These are phyloP conservation scores for Rostratula benghalensis DNA, from an alignment of 2,113 vertebrate genomes.

Conservation along the genomic window DNA sequence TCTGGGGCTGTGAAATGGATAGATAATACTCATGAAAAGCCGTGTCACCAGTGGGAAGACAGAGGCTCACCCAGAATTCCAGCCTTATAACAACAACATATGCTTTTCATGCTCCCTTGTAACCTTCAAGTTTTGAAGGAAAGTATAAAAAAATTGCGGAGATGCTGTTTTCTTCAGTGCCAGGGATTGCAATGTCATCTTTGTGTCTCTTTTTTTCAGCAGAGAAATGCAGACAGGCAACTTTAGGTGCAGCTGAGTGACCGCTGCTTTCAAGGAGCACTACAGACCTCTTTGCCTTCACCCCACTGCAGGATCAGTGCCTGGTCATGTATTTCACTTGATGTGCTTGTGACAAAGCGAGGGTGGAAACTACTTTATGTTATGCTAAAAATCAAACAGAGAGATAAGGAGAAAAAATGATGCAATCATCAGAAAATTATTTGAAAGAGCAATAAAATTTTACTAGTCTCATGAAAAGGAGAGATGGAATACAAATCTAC, in stretches of 20 bases:
- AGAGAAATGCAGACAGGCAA: background rate
- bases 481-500: background rate
- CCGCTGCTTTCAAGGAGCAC: background rate
- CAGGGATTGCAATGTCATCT: background rate
- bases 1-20: slow-evolving; percentile 23
- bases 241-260: background rate
- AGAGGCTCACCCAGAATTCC: background rate
- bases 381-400: background rate
- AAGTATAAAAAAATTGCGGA: background rate
- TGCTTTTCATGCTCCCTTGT: background rate
- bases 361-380: background rate
- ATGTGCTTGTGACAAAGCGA: background rate
- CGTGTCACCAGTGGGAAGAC: background rate
- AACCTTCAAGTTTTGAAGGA: background rate
- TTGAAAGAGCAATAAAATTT: background rate
- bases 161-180: background rate
- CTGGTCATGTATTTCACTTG: background rate
- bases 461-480: slow-evolving; percentile 17
- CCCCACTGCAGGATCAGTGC: background rate
- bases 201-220: background rate
- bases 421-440: slow-evolving; percentile 14
- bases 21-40: slow-evolving; percentile 29
- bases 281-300: background rate
- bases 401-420: background rate
- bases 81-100: background rate